phyloP scores from a whole-genome alignment of 2,888 invertebrate species.

The Luperina nickerlii region DNA sequence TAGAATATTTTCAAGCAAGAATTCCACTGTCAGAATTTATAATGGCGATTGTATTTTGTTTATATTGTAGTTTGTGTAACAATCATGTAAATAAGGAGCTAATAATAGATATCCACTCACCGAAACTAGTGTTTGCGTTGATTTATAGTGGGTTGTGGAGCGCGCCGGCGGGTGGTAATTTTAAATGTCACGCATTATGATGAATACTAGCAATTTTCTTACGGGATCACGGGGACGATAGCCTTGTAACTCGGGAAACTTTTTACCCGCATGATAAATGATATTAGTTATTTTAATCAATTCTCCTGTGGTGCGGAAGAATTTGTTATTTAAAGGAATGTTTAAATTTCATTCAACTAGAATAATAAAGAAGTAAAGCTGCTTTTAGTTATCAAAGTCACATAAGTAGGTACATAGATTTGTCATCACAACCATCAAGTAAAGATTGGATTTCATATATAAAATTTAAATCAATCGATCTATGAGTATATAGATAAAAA shows the following conservation, averaged over 20 bases:
- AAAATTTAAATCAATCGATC: neutral
- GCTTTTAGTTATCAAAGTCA: neutral
- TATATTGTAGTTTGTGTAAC: slow-evolving; percentile 58
- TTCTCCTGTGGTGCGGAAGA: slow-evolving; percentile 46
- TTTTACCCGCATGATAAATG: slow-evolving; percentile 70
- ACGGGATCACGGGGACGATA: slow-evolving; percentile 81
- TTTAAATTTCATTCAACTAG: neutral
- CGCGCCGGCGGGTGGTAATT: slow-evolving; percentile 83
- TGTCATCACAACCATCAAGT: neutral
- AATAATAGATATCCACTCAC: slow-evolving; percentile 75
- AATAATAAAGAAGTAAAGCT: neutral
- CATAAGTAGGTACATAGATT: neutral
- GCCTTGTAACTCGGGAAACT: slow-evolving; percentile 74
- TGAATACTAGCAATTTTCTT: slow-evolving; percentile 89
- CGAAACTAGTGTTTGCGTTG: slow-evolving; percentile 85
- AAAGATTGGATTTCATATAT: neutral
- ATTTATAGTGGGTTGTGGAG: slow-evolving; percentile 83
- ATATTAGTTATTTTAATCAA: slow-evolving; percentile 60
- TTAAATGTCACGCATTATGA: slow-evolving; percentile 89
- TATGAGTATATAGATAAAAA: neutral
- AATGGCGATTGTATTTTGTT: slow-evolving; percentile 52
- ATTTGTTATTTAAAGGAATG: slow-evolving; percentile 18
- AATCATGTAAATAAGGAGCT: slow-evolving; percentile 69
- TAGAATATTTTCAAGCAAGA: slow-evolving; percentile 71
- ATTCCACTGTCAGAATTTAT: slow-evolving; percentile 57